Conservation (phyloP, 2,797 vertebrate species). For the Benthosema pterotum region DNA sequence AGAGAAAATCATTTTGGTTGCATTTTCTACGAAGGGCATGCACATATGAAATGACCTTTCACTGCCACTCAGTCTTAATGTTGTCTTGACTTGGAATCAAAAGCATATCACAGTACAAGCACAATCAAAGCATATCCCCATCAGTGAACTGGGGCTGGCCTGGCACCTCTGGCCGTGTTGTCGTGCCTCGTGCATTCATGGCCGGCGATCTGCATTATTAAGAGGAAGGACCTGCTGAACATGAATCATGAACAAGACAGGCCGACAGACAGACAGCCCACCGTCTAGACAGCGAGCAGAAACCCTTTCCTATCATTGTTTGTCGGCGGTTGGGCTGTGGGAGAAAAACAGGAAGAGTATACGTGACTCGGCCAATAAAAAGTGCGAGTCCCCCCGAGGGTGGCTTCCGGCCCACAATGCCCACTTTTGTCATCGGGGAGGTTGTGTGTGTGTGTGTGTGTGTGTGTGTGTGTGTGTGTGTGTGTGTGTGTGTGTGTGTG, state of each 20-base stretch:
- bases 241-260: constrained; percentile 43
- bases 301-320: constrained; percentile 83
- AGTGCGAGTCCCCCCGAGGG: constrained; percentile 26
- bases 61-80: too few relatives aligned
- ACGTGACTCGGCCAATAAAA: constrained; percentile 52
- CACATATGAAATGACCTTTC: too few relatives aligned
- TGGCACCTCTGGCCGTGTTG: constrained; percentile 40
- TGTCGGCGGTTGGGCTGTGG: constrained; percentile 62
- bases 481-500: too few relatives aligned
- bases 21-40: too few relatives aligned
- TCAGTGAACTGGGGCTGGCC: constrained; percentile 39
- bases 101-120: too few relatives aligned
- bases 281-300: constrained; percentile 76
- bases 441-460: too few relatives aligned
- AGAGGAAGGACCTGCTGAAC: constrained; percentile 5
- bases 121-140: background rate
- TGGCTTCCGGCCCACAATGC: constrained; percentile 51
- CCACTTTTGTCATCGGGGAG: background rate
- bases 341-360: constrained; percentile 81
- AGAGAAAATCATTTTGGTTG: background rate
- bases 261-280: constrained; percentile 63
- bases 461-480: too few relatives aligned
- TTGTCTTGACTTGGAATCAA: too few relatives aligned
- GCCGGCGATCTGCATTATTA: background rate
- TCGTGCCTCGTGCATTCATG: background rate